Evolutionary conservation across 2,797 vertebrate species (phyloP).

Genomic region (Acanthurus tractus): DNA sequence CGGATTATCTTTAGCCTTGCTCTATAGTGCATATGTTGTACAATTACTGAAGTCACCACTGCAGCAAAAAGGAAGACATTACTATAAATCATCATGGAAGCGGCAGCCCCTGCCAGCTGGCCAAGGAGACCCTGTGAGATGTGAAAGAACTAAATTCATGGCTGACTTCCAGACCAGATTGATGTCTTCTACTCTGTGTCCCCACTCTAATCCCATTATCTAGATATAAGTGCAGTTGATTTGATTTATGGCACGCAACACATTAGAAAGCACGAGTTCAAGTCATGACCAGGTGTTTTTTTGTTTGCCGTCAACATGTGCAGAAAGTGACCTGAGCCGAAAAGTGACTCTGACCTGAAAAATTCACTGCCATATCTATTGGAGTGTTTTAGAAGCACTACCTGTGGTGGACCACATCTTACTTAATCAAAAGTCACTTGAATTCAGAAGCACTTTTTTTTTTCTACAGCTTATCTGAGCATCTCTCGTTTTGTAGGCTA

Average conservation of each 20-base stretch:
- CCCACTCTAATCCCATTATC: conserved; percentile 80
- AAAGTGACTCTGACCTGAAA: conserved; percentile 10
- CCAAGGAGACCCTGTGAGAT: conserved; percentile 74
- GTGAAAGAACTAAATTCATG: conserved; percentile 71
- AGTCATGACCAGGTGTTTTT: conserved; percentile 72
- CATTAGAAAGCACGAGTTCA: conserved; percentile 67
- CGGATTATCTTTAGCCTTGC: conserved; percentile 37
- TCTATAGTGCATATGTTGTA: conserved; percentile 44
- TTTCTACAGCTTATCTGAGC: conserved; percentile 6
- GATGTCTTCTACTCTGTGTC: conserved; percentile 78
- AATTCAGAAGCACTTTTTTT: conserved; percentile 12
- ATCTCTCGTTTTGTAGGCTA: conserved; percentile 4
- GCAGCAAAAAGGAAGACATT: conserved; percentile 70
- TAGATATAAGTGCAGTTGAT: conserved; percentile 74
- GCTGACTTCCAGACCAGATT: conserved; percentile 79
- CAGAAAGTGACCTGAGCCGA: neutral
- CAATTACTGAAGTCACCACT: conserved; percentile 58
- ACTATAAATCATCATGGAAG: conserved; percentile 67
- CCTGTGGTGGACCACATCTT: neutral
- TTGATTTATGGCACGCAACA: conserved; percentile 74
- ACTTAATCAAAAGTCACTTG: conserved; percentile 21
- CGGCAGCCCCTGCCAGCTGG: conserved; percentile 77
- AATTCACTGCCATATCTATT: conserved; percentile 17
- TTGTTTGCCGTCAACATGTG: conserved; percentile 54
- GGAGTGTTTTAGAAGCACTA: conserved; percentile 9